Percentiles rank a stretch among this genome's conserved stretches.
These are phyloP conservation scores for Morpho achilles DNA, from an alignment of 2,888 invertebrate species.

Conservation along the genomic window DNA sequence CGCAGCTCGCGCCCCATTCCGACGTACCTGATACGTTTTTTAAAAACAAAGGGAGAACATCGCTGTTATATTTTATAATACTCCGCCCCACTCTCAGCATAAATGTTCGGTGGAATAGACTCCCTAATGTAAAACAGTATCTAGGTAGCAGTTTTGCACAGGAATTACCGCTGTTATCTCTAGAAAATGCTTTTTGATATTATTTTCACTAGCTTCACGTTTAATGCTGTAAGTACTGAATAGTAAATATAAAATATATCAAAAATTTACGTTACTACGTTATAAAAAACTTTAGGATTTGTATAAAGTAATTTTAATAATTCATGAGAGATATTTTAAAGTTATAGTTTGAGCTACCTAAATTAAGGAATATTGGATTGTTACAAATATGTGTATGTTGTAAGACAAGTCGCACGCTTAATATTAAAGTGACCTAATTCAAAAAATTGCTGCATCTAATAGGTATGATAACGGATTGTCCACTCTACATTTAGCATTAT, in stretches of 20 bases:
- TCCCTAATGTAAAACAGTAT: conserved; percentile 62
- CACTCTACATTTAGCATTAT: too few species aligned
- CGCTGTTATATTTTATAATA: conserved; percentile 65
- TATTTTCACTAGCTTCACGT: conserved; percentile 18
- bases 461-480: too few species aligned
- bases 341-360: too few species aligned
- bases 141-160: conserved; percentile 54
- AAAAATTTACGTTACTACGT: neutral
- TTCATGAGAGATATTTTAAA: too few species aligned
- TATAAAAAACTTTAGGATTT: too few species aligned
- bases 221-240: conserved; percentile 6
- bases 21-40: conserved; percentile 51
- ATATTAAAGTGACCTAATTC: too few species aligned
- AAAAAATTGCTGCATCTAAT: too few species aligned
- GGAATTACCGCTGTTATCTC: conserved; percentile 57
- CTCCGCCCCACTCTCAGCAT: conserved; percentile 42
- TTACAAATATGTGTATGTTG: too few species aligned
- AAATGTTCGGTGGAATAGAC: conserved; percentile 60
- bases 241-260: neutral
- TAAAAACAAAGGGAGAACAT: conserved; percentile 70
- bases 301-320: too few species aligned
- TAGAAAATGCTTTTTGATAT: conserved; percentile 34
- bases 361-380: too few species aligned
- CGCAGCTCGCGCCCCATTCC: conserved; percentile 61
- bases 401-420: too few species aligned